These are phyloP conservation scores for Chloroclysta siterata DNA, from an alignment of 2,888 invertebrate species.

Conservation along the genomic window DNA sequence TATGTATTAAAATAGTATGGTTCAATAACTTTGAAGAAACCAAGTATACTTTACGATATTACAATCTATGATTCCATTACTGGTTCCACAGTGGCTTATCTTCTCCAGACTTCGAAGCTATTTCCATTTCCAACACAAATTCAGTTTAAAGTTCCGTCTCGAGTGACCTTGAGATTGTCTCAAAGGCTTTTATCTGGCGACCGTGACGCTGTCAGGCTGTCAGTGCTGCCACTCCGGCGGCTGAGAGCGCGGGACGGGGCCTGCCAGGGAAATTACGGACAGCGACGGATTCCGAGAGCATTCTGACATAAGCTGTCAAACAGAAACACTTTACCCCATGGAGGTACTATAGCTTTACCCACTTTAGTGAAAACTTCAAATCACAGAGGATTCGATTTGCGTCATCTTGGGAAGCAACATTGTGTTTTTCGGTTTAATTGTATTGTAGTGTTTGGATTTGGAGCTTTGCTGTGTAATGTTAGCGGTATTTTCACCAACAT, in stretches of 20 bases:
- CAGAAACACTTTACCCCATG: neutral
- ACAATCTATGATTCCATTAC: no score
- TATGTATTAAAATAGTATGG: no score
- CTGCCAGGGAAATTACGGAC: constrained; percentile 9
- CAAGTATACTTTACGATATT: no score
- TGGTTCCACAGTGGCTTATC: neutral
- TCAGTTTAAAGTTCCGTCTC: constrained; percentile 33
- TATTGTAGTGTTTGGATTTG: no score
- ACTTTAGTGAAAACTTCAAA: no score
- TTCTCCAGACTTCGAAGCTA: constrained; percentile 4
- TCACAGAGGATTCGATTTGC: no score
- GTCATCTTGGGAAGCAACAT: no score
- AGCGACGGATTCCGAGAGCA: constrained; percentile 10
- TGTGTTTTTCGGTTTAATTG: no score
- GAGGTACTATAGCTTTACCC: no score
- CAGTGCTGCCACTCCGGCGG: constrained; percentile 11
- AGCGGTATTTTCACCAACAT: no score
- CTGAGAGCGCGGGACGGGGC: constrained; percentile 2
- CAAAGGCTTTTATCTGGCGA: constrained; percentile 38
- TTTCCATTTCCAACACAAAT: constrained; percentile 20
- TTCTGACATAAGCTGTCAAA: constrained; percentile 7
- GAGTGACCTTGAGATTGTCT: constrained; percentile 35
- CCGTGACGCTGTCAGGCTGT: constrained; percentile 32
- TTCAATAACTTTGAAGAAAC: no score
- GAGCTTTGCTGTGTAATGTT: no score